Base-by-base conservation (phyloP, 53 echinoderm and acorn worm genomes). In the Crossaster papposus region DNA sequence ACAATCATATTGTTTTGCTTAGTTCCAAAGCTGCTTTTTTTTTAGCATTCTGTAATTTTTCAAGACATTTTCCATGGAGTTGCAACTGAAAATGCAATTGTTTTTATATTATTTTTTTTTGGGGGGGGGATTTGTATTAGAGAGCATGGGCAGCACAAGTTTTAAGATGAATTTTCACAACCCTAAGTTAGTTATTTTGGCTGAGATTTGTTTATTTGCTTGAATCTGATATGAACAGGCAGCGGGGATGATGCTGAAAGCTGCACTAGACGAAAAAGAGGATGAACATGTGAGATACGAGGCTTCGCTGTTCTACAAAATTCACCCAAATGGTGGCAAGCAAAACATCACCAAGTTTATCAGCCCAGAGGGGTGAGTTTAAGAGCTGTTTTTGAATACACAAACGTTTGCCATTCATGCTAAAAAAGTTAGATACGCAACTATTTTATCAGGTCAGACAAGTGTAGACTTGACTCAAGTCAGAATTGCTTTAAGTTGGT, bases 241-340 rank as follows among this genome's bases (percentile, higher is more conserved):
- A 4, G 87, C 87, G 22, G 32, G 35, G 29, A 62, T 58, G 15
- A 74, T 87, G 4, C 77, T 87, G 1, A 75, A 87, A 58, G 24
- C 75, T 36, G 87, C 87, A 76, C 63, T 87, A 10, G 87, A 87
- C 77, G 77, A 75, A 30, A 58, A 76, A 30, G 83, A 82, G 24
- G 83, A 83, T 51, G 64, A 74, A 4, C 58, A 90, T 50, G 83
- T 90, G 15, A 37, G 90, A 9, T 90, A 90, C 38, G 90, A 90
- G n/a, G 90, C 90, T 18, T 73, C 83, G 5, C 50, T 83, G 36
- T 55, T 90, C 28, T 90, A 90, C 77, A 82, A 51, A 63, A 65
- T 33, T 37, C 90, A 90, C 62, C 90, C 90, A 9, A 55, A 90
- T 51, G 65, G 83, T 55, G 77, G 54, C 62, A 37, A 28, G 8